Conservation (phyloP, 2,888 invertebrate species). For the Nomada fabriciana region DNA sequence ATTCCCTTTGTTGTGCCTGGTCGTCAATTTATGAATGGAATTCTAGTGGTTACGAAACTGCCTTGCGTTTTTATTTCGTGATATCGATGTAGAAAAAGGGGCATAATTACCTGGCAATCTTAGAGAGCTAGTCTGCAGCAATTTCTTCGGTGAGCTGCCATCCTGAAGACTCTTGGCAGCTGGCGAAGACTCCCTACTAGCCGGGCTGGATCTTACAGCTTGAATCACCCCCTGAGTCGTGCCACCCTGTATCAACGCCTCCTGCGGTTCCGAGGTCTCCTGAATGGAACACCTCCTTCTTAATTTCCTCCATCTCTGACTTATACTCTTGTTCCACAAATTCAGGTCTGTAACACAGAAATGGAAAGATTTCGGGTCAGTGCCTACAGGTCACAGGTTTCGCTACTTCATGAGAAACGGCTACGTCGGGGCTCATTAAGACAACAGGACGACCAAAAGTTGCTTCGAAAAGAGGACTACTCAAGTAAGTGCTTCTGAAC, state of each 20-base stretch:
- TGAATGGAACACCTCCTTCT: slow-evolving; percentile 88
- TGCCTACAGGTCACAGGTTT: slow-evolving; percentile 15
- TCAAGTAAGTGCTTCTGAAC: slow-evolving; percentile 26
- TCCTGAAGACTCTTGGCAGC: slow-evolving; percentile 80
- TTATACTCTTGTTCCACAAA: slow-evolving; percentile 90
- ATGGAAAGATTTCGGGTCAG: slow-evolving; percentile 18
- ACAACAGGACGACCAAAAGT: slow-evolving; percentile 14
- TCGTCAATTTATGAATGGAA: background rate
- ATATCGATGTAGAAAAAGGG: background rate
- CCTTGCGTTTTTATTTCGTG: background rate
- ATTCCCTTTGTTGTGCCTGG: slow-evolving; percentile 85
- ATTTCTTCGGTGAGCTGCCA: slow-evolving; percentile 77
- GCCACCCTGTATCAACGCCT: slow-evolving; percentile 85
- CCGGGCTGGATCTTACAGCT: slow-evolving; percentile 79
- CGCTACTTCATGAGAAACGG: slow-evolving; percentile 13
- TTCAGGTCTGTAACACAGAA: slow-evolving; percentile 86
- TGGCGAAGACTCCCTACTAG: slow-evolving; percentile 82
- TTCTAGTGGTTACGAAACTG: background rate
- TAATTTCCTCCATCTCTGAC: slow-evolving; percentile 91
- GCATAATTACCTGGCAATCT: slow-evolving; percentile 83
- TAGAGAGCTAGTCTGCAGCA: slow-evolving; percentile 83
- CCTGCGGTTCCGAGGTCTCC: slow-evolving; percentile 85
- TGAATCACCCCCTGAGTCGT: slow-evolving; percentile 75
- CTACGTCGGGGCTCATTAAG: slow-evolving; percentile 3
- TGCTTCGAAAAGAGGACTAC: slow-evolving; percentile 5